Conservation (phyloP, 2,113 vertebrate genomes). For the Cheilinus undulatus region DNA sequence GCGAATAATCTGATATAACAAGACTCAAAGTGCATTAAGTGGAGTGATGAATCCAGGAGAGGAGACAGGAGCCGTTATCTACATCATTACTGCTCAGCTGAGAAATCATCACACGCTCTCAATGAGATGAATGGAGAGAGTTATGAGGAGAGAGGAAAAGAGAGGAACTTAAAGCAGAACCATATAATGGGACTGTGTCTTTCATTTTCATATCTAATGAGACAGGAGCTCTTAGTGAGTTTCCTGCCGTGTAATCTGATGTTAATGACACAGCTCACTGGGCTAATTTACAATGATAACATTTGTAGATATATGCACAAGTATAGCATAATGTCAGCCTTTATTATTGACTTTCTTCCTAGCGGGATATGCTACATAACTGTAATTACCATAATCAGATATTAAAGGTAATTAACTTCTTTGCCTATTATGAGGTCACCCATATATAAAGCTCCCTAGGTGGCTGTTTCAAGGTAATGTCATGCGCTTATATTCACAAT, state of each 20-base stretch:
- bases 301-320: background rate
- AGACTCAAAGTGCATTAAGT: slow-evolving; percentile 44
- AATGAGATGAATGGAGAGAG: slow-evolving; percentile 24
- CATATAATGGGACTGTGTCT: slow-evolving; percentile 11
- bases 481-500: too few relatives aligned
- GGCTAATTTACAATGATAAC: background rate
- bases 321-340: slow-evolving; percentile 2
- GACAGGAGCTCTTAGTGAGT: slow-evolving; percentile 1
- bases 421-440: background rate
- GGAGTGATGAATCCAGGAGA: slow-evolving; percentile 39
- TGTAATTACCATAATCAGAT: slow-evolving; percentile 21
- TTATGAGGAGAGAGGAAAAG: slow-evolving; percentile 18
- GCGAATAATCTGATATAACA: slow-evolving; percentile 52
- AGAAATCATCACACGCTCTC: slow-evolving; percentile 50
- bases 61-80: slow-evolving; percentile 44
- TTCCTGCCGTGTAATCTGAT: slow-evolving; percentile 22
- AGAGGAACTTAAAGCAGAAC: slow-evolving; percentile 2
- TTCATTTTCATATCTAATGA: slow-evolving; percentile 42
- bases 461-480: too few relatives aligned
- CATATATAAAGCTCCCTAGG: too few relatives aligned
- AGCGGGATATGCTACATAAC: slow-evolving; percentile 6
- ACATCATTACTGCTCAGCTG: slow-evolving; percentile 49
- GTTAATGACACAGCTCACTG: slow-evolving; percentile 12
- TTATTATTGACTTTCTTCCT: background rate
- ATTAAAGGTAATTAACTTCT: slow-evolving; percentile 1